Evolutionary conservation across 2,888 invertebrate species (phyloP), one percentile per base, ranked within the genome.

Genomic region (Sceliomorpha sp.): DNA sequence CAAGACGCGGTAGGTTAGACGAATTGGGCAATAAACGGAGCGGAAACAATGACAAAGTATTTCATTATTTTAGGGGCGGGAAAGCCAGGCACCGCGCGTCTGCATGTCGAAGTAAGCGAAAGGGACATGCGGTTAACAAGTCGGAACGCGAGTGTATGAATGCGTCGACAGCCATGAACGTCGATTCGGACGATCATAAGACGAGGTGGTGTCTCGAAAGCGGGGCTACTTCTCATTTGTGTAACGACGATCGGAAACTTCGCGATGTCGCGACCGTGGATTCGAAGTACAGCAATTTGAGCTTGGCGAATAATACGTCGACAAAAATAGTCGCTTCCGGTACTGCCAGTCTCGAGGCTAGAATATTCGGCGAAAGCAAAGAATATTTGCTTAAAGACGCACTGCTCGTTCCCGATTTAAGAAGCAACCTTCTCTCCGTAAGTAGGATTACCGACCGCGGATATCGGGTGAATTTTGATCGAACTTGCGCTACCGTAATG

Each of bases 251-350:
- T 15, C 13, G 12, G 7, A 37, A 56, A 12, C 45, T 56, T 14
- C 9, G 9, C 1, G 37, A 60, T n/a, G n/a, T n/a, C 12, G 40
- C 37, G 3, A 24, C n/a, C 9, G 13, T 37, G 8, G 14, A 39
- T 6, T 15, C 27, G n/a, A n/a, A n/a, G 20, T 12, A 10, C 29
- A 40, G 50, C 6, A 55, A 42, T 27, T 10, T 71, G 6, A 39
- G 63, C 34, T 31, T 68, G 1, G 63, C 67, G 8, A 72, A 13
- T 6, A 50, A 31, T 31, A 39, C 50, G 1, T 53, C 67, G 13
- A 36, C 59, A 0, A 15, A 58, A 9, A 59, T 66, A 17, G 17
- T 5, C 0, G 63, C 31, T 1, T 47, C 12, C 17, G 72, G 70
- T 6, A 68, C 26, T 2, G 59, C 48, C 2, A 1, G 6, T 2